Conservation (phyloP, 2,888 invertebrate species). For the Hetaerina titia region DNA sequence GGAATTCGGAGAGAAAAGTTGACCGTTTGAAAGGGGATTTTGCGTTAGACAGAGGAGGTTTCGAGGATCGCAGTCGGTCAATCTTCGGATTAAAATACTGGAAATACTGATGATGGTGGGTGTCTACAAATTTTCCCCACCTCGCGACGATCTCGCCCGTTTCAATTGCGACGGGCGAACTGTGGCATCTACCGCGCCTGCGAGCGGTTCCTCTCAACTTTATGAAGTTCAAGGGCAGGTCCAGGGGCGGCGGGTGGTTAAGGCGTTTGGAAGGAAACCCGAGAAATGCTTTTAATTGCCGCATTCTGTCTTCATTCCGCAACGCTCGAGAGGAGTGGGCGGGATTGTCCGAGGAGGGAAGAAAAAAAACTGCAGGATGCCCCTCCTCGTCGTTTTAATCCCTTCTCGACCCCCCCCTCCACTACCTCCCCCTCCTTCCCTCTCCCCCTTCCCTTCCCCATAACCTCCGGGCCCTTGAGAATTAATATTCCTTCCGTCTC, state of each 20-base stretch:
- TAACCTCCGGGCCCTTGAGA: not conserved
- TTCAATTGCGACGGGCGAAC: no score
- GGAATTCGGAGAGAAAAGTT: no score
- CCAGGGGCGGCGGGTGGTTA: not conserved
- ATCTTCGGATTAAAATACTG: no score
- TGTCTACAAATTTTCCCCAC: no score
- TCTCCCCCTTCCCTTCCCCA: not conserved
- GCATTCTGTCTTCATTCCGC: not conserved
- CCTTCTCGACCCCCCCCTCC: not conserved
- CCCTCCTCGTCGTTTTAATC: not conserved
- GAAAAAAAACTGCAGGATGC: not conserved
- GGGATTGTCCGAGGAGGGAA: not conserved
- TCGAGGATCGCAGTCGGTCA: no score
- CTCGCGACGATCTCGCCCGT: no score
- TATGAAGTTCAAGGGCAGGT: not conserved
- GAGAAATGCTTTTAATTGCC: not conserved
- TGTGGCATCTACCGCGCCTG: no score
- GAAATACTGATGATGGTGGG: no score
- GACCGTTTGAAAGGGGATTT: no score
- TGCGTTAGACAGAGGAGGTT: no score
- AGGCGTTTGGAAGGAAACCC: not conserved
- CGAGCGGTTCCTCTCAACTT: not conserved
- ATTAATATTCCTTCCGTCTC: constrained; percentile 2
- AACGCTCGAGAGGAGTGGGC: not conserved
- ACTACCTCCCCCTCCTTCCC: not conserved